Evolutionary conservation across 2,797 vertebrate genomes (phyloP), one percentile per base, ranked within the genome.

Genomic region (Phaenicophaeus curvirostris): DNA sequence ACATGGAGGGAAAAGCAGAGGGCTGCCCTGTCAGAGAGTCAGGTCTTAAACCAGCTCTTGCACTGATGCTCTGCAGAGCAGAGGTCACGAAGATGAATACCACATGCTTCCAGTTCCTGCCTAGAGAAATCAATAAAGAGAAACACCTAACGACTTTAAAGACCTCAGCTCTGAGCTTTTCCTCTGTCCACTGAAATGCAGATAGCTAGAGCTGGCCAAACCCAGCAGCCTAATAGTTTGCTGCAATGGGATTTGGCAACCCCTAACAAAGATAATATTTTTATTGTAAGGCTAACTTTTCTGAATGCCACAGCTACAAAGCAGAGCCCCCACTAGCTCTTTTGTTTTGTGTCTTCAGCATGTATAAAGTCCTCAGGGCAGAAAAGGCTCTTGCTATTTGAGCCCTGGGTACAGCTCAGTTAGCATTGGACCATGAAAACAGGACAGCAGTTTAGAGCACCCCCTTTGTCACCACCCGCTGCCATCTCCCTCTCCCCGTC

Each of bases 61-160:
- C 28, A 37, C 0, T 0, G 44, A 25, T 63, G 55, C 63, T 79
- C 78, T 39, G 35, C 42, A 62, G 58, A 35, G 30, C 48, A 86
- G 39, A 51, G 69, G 55, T 23, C 33, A 48, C 1, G 4, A 3
- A 0, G 0, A 65, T 59, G 48, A 33, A 33, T 84, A 48, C 73
- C 37, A 10, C 82, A 51, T 31, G 19, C 30, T 15, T 77, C 42
- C 51, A 7, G 2, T 42, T 76, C 19, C 68, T 74, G 37, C 44
- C 7, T 76, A 5, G 12, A 0, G 1, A 83, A n/a, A 66, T 92
- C 84, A 66, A 66, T 72, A 66, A 39, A 23, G 5, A 6, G 13
- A 83, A 85, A 11, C 13, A 61, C 37, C 9, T 7, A 33, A 72
- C 2, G 8, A n/a, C 57, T 68, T 82, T 67, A 77, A 89, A 77